Percentiles rank a stretch among this genome's conserved stretches.
phyloP scores from a whole-genome alignment of 1,140 invertebrate genomes.

The Armadillidium nasatum region DNA sequence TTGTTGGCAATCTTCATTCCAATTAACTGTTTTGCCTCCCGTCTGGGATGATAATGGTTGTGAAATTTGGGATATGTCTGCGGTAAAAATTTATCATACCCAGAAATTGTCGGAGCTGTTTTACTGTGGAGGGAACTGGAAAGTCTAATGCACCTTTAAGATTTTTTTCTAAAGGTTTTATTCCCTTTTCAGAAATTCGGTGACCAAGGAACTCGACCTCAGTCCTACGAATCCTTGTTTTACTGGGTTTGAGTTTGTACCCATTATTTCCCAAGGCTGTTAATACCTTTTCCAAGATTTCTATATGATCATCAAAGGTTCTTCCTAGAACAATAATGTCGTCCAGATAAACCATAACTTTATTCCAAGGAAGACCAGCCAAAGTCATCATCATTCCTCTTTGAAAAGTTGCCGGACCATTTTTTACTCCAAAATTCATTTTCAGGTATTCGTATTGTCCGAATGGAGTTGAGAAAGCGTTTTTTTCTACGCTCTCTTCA shows the following conservation, averaged over 20 bases:
- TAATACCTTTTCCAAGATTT: background rate
- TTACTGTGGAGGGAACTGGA: no score
- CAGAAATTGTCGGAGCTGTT: no score
- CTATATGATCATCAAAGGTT: background rate
- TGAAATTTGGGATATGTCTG: no score
- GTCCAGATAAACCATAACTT: background rate
- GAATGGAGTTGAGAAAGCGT: background rate
- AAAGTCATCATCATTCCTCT: background rate
- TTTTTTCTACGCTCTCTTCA: background rate
- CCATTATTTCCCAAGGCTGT: background rate
- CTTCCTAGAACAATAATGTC: background rate
- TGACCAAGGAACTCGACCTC: conserved; percentile 9
- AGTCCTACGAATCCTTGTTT: background rate
- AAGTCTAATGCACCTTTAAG: no score
- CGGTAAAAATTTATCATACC: no score
- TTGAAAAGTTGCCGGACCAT: background rate
- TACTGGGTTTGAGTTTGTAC: background rate
- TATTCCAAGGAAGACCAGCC: background rate
- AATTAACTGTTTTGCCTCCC: no score
- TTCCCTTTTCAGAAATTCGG: no score
- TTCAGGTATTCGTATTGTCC: background rate
- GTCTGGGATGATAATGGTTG: no score
- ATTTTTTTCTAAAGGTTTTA: no score
- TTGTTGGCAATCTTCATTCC: no score
- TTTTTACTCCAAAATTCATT: background rate